These are phyloP conservation scores for Trachelus tabidus DNA, from an alignment of 2,888 invertebrate genomes.

Conservation along the genomic window DNA sequence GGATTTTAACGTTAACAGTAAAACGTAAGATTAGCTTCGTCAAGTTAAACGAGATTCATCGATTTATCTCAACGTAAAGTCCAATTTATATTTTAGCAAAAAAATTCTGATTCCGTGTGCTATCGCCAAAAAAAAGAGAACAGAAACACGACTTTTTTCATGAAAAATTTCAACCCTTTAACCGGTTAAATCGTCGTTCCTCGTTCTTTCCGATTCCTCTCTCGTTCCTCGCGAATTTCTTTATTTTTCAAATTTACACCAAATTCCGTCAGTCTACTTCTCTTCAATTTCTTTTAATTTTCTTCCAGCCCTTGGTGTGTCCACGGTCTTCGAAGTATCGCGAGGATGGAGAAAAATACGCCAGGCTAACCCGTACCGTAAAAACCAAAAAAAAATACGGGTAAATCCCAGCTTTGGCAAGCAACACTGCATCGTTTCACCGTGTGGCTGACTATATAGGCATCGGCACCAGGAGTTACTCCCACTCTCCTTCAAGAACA, in stretches of 20 bases:
- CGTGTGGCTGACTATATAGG: slow-evolving; percentile 59
- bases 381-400: slow-evolving; percentile 21
- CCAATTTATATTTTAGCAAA: background rate
- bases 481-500: slow-evolving; percentile 36
- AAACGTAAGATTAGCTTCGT: background rate
- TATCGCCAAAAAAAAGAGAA: background rate
- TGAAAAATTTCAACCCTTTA: background rate
- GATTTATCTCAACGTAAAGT: background rate
- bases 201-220: background rate
- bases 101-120: background rate
- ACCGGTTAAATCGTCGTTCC: background rate
- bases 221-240: background rate
- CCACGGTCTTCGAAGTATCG: background rate
- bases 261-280: background rate
- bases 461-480: slow-evolving; percentile 45
- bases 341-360: background rate
- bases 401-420: slow-evolving; percentile 50
- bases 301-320: too few relatives aligned
- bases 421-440: slow-evolving; percentile 57
- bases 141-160: background rate
- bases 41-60: background rate
- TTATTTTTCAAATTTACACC: background rate
- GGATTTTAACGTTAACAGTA: background rate
- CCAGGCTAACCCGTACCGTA: slow-evolving; percentile 19
- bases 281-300: too few relatives aligned